Percentiles rank a stretch among this genome's conserved stretches.
Evolutionary conservation across 2,797 vertebrate genomes (phyloP).

Genomic region (Cyprinella venusta): DNA sequence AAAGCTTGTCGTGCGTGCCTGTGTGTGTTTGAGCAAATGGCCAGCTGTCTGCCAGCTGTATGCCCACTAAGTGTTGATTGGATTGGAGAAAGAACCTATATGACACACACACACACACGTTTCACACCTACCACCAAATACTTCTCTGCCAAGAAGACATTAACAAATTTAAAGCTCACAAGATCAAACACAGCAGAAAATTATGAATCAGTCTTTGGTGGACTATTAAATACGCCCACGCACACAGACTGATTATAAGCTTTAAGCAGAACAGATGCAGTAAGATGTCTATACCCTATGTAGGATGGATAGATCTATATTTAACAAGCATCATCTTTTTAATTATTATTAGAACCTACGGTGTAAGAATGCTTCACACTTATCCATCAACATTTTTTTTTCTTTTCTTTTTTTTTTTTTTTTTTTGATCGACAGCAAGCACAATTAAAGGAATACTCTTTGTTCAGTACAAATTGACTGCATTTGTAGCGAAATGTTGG

Average conservation of each 20-base stretch:
- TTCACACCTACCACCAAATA: constrained; percentile 40
- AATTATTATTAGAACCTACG: neutral
- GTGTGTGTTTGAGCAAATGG: constrained; percentile 56
- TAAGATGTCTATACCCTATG: neutral
- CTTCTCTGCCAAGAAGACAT: constrained; percentile 32
- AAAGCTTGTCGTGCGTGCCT: constrained; percentile 63
- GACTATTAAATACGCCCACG: constrained; percentile 30
- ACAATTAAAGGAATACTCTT: no score
- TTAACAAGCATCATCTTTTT: neutral
- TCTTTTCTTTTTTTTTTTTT: neutral
- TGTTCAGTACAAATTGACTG: neutral
- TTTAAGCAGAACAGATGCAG: constrained; percentile 23
- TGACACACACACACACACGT: constrained; percentile 49
- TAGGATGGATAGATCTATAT: neutral
- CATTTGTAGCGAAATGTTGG: neutral
- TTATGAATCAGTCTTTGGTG: constrained; percentile 35
- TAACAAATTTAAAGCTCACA: constrained; percentile 20
- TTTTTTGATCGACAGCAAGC: neutral
- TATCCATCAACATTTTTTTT: neutral
- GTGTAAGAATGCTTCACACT: neutral
- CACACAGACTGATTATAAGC: constrained; percentile 3
- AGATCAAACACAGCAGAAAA: constrained; percentile 32
- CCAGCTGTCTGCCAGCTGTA: constrained; percentile 81
- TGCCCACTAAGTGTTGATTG: constrained; percentile 73
- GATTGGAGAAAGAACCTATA: constrained; percentile 76